Evolutionary conservation across 2,113 vertebrate genomes (phyloP).

Genomic region (Thamnaconus septentrionalis): DNA sequence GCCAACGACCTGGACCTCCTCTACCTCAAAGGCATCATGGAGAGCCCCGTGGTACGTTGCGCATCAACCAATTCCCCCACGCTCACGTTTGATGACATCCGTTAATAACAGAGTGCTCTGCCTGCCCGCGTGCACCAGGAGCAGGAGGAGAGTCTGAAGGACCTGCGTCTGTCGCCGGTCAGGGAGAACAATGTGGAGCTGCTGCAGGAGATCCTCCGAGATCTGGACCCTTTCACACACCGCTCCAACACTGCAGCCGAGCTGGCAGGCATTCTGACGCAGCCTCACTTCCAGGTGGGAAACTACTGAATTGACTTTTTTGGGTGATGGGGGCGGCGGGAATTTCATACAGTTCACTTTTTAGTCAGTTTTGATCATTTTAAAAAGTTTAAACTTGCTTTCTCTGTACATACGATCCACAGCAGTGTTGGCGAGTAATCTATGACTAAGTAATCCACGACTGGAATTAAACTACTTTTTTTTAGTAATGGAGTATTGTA

Average conservation of each 20-base stretch:
- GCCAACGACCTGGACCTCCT: constrained; percentile 92
- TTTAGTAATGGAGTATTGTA: too few species aligned
- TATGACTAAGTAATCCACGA: too few species aligned
- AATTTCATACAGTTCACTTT: too few species aligned
- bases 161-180: constrained; percentile 85
- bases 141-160: constrained; percentile 85
- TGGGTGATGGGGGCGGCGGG: too few species aligned
- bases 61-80: not conserved
- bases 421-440: too few species aligned
- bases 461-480: too few species aligned
- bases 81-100: not conserved
- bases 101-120: not conserved
- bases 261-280: constrained; percentile 84
- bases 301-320: not conserved
- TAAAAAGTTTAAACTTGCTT: too few species aligned
- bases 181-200: constrained; percentile 91
- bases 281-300: constrained; percentile 94
- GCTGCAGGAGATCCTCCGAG: constrained; percentile 91
- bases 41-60: constrained; percentile 85
- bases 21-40: constrained; percentile 96
- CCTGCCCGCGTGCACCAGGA: constrained; percentile 72
- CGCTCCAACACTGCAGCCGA: constrained; percentile 81
- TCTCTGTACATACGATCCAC: too few species aligned
- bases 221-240: constrained; percentile 83
- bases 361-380: not conserved